phyloP scores from a whole-genome alignment of 2,888 invertebrate genomes.

The Keiferia lycopersicella region DNA sequence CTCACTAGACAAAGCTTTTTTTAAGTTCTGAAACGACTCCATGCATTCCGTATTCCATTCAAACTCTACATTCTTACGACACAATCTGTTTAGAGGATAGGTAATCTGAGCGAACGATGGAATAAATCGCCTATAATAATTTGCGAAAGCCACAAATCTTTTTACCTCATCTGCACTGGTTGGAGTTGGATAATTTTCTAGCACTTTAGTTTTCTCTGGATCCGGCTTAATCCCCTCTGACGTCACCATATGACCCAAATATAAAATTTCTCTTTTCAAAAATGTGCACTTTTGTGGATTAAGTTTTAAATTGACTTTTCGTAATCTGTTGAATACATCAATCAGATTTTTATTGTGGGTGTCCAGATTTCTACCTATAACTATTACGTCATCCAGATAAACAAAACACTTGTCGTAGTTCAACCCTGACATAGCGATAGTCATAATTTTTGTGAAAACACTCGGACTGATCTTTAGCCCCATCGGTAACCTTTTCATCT shows the following conservation, averaged over 20 bases:
- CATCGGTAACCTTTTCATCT: no score
- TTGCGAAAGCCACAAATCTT: background rate
- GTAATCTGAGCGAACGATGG: background rate
- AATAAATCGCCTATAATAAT: slow-evolving; percentile 4
- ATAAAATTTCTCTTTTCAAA: slow-evolving; percentile 12
- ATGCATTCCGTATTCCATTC: background rate
- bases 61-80: slow-evolving; percentile 2
- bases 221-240: background rate
- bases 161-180: slow-evolving; percentile 5
- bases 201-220: background rate
- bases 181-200: background rate
- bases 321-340: slow-evolving; percentile 9
- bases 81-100: background rate
- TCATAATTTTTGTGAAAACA: slow-evolving; percentile 25
- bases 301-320: slow-evolving; percentile 6
- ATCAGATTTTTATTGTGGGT: slow-evolving; percentile 11
- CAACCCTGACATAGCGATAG: slow-evolving; percentile 12
- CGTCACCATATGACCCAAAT: slow-evolving; percentile 13
- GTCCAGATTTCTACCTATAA: background rate
- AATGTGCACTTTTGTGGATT: slow-evolving; percentile 8
- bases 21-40: background rate
- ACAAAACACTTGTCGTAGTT: slow-evolving; percentile 9
- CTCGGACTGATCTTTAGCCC: slow-evolving; percentile 33
- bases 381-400: slow-evolving; percentile 7
- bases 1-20: background rate